phyloP scores from a whole-genome alignment of 1,140 invertebrate species.

The Mya arenaria region DNA sequence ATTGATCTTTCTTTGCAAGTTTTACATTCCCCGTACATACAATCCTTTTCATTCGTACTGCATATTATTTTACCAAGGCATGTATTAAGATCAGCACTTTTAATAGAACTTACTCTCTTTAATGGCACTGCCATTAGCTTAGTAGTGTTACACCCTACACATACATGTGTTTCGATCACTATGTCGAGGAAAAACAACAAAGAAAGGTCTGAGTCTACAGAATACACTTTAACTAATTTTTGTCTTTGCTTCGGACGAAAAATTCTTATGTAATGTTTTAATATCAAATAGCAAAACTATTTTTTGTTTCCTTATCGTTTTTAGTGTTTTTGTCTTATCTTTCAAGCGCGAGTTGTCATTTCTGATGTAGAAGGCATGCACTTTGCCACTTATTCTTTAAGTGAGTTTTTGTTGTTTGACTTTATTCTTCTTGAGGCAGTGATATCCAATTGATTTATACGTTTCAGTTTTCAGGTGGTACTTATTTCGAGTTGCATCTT shows the following conservation, averaged over 20 bases:
- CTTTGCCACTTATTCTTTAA: neutral
- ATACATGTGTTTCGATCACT: constrained; percentile 56
- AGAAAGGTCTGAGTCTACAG: constrained; percentile 55
- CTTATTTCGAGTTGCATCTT: constrained; percentile 19
- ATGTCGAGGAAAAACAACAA: constrained; percentile 37
- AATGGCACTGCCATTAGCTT: constrained; percentile 43
- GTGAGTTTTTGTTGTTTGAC: neutral
- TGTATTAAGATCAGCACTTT: constrained; percentile 8
- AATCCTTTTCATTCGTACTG: constrained; percentile 15
- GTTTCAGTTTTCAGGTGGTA: neutral
- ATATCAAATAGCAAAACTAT: constrained; percentile 36
- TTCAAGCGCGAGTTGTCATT: constrained; percentile 55
- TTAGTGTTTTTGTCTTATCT: constrained; percentile 44
- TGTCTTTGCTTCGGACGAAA: constrained; percentile 35
- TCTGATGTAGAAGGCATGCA: constrained; percentile 41
- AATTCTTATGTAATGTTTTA: constrained; percentile 47
- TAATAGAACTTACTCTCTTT: neutral
- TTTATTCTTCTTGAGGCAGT: neutral
- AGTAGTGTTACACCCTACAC: constrained; percentile 56
- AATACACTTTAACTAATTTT: constrained; percentile 56
- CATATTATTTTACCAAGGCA: constrained; percentile 17
- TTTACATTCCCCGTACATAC: constrained; percentile 57
- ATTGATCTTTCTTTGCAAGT: constrained; percentile 32
- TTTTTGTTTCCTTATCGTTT: constrained; percentile 53
- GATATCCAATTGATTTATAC: neutral